These are phyloP conservation scores for Drosophila pseudoananassae DNA, from an alignment of 1,140 invertebrate genomes.

Conservation along the genomic window DNA sequence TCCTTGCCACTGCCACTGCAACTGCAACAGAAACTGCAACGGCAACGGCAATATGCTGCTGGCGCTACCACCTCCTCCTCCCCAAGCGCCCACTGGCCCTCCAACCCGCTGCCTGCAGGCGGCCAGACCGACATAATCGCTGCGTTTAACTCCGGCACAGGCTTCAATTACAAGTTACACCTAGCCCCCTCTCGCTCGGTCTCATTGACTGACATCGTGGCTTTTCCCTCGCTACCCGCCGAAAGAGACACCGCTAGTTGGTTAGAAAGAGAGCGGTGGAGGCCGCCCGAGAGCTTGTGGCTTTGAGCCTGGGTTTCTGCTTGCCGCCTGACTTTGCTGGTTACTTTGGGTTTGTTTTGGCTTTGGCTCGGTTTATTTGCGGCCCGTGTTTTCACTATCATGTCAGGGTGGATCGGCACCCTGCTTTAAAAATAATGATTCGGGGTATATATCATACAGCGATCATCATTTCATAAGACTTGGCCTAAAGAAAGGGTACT, in stretches of 20 bases:
- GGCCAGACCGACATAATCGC: constrained; percentile 75
- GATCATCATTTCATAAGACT: no score
- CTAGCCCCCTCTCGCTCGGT: constrained; percentile 11
- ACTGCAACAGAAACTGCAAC: constrained; percentile 32
- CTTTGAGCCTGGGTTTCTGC: constrained; percentile 26
- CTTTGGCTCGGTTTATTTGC: constrained; percentile 23
- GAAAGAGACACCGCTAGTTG: constrained; percentile 1
- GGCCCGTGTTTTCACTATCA: constrained; percentile 54
- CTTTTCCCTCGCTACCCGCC: background rate
- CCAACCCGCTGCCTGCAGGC: constrained; percentile 43
- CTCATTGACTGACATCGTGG: background rate
- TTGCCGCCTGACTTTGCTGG: constrained; percentile 27
- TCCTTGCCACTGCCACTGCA: constrained; percentile 46
- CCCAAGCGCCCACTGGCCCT: background rate
- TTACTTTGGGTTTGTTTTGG: constrained; percentile 33
- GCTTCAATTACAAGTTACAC: constrained; percentile 81
- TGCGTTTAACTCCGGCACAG: constrained; percentile 70
- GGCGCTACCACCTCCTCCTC: constrained; percentile 16
- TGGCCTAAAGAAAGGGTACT: no score
- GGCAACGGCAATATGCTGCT: constrained; percentile 26
- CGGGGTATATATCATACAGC: no score
- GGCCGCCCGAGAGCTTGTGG: constrained; percentile 16
- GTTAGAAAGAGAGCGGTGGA: background rate
- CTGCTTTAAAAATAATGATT: background rate
- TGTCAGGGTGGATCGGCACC: constrained; percentile 19